phyloP scores from a whole-genome alignment of 1,140 invertebrate genomes.

The Sinella curviseta region DNA sequence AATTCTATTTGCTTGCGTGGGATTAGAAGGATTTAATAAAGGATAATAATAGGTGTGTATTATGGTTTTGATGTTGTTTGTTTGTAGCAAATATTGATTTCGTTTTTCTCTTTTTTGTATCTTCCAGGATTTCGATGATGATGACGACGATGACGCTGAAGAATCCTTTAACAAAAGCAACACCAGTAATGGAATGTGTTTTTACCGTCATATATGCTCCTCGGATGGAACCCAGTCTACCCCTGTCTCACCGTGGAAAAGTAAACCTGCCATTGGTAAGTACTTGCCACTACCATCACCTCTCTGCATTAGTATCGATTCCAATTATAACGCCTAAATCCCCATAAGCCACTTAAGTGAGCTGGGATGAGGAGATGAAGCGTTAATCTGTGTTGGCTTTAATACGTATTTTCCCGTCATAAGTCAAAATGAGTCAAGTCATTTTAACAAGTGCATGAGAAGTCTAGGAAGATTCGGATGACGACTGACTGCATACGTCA shows the following conservation, averaged over 20 bases:
- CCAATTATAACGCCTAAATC: neutral
- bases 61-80: neutral
- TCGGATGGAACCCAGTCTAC: conserved; percentile 44
- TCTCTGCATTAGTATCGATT: neutral
- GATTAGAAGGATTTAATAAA: no score
- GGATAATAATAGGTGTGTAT: no score
- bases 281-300: conserved; percentile 28
- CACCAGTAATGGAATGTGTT: conserved; percentile 37
- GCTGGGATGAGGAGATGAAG: no score
- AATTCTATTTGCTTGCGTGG: no score
- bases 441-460: neutral
- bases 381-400: neutral
- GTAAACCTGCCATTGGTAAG: conserved; percentile 19
- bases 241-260: conserved; percentile 40
- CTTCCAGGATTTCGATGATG: conserved; percentile 46
- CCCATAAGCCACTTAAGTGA: neutral
- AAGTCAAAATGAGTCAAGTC: neutral
- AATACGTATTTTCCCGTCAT: neutral
- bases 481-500: no score
- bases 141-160: conserved; percentile 43
- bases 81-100: neutral
- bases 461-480: neutral
- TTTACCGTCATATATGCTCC: conserved; percentile 48
- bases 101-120: neutral
- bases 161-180: conserved; percentile 33